phyloP scores from a whole-genome alignment of 2,888 invertebrate species.

The Octonoba sinensis region DNA sequence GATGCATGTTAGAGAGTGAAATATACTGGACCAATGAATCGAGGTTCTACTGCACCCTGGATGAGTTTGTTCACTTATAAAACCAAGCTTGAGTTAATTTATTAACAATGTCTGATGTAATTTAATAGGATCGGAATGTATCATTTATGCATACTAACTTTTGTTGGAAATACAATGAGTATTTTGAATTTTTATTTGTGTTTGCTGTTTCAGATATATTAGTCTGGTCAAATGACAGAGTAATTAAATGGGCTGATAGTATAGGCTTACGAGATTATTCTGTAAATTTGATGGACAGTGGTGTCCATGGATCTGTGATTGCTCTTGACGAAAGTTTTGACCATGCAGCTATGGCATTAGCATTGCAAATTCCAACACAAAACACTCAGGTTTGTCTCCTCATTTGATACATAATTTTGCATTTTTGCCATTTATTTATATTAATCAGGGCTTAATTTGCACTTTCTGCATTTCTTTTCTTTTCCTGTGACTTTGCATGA shows the following conservation, averaged over 20 bases:
- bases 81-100: too few species aligned
- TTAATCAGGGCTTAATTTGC: neutral
- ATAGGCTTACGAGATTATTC: conserved; percentile 98
- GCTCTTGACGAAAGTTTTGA: conserved; percentile 97
- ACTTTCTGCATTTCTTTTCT: too few species aligned
- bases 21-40: too few species aligned
- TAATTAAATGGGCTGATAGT: conserved; percentile 93
- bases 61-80: too few species aligned
- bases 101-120: too few species aligned
- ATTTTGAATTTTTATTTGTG: neutral
- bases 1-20: too few species aligned
- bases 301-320: conserved; percentile 97
- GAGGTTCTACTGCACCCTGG: too few species aligned
- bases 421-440: neutral
- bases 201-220: conserved; percentile 80
- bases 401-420: neutral
- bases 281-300: conserved; percentile 94
- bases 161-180: neutral
- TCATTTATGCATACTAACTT: too few species aligned
- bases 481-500: too few species aligned
- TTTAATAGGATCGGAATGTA: too few species aligned
- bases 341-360: conserved; percentile 92
- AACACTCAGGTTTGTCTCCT: conserved; percentile 74
- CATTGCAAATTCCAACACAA: conserved; percentile 97
- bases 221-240: conserved; percentile 98